These are phyloP conservation scores for Crematogaster levior DNA, from an alignment of 2,888 invertebrate species.

Conservation along the genomic window DNA sequence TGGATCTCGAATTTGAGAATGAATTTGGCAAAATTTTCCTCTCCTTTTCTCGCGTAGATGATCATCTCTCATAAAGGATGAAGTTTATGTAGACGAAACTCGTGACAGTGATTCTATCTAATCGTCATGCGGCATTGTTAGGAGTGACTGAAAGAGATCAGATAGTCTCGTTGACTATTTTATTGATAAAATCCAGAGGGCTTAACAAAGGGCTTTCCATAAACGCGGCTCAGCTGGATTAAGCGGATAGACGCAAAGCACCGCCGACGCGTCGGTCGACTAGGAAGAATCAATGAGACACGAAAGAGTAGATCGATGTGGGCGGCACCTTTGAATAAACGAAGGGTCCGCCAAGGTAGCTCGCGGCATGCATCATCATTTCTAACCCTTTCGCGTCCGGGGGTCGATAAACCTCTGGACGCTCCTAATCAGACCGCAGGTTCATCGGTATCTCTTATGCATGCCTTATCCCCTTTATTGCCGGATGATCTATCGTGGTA, in stretches of 20 bases:
- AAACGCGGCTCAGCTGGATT: constrained; percentile 1
- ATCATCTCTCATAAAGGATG: background rate
- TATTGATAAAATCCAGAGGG: constrained; percentile 52
- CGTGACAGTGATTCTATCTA: constrained; percentile 15
- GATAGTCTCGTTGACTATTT: constrained; percentile 66
- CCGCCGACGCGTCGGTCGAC: background rate
- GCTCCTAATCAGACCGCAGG: constrained; percentile 74
- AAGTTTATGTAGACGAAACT: background rate
- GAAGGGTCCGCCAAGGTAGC: constrained; percentile 66
- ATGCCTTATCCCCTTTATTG: constrained; percentile 75
- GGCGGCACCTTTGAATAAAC: constrained; percentile 74
- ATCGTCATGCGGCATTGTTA: background rate
- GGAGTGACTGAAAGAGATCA: background rate
- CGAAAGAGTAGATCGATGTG: constrained; percentile 71
- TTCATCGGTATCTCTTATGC: constrained; percentile 68
- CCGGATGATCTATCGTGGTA: constrained; percentile 78
- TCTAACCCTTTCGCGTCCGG: constrained; percentile 54
- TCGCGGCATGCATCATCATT: constrained; percentile 73
- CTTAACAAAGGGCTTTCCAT: constrained; percentile 24
- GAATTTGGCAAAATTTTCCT: background rate
- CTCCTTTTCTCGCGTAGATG: background rate
- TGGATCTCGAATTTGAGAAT: background rate
- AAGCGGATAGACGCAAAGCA: background rate
- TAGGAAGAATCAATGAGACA: constrained; percentile 71
- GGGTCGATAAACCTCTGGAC: constrained; percentile 72